Evolutionary conservation across 2,113 vertebrate genomes (phyloP).

Genomic region (Gasterosteus aculeatus): DNA sequence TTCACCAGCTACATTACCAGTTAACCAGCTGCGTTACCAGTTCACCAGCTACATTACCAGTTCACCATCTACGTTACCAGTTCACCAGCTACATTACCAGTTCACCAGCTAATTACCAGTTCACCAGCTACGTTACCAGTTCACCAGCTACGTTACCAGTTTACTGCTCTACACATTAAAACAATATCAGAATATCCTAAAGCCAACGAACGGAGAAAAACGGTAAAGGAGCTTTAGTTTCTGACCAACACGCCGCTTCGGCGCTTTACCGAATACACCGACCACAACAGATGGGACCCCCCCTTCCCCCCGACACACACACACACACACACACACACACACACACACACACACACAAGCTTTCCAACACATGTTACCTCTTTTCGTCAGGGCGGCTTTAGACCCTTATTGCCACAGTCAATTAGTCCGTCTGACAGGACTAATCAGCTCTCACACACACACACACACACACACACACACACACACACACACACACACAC

Average conservation of each 20-base stretch:
- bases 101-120: no score
- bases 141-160: no score
- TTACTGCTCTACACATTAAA: no score
- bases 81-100: no score
- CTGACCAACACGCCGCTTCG: conserved; percentile 17
- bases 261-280: conserved; percentile 35
- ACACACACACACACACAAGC: conserved; percentile 22
- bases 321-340: conserved; percentile 16
- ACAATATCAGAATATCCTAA: background rate
- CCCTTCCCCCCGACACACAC: background rate
- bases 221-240: conserved; percentile 27
- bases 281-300: conserved; percentile 71
- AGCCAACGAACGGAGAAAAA: conserved; percentile 1
- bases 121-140: no score
- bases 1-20: no score
- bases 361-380: conserved; percentile 53
- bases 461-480: conserved; percentile 24
- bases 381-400: conserved; percentile 50
- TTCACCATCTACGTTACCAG: no score
- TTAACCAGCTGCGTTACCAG: no score
- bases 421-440: conserved; percentile 57
- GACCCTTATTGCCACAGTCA: conserved; percentile 62
- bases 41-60: no score
- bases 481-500: conserved; percentile 15
- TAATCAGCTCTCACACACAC: conserved; percentile 61